Base-by-base conservation (phyloP, 2,888 invertebrate species). In the Ophioninae sp. region DNA sequence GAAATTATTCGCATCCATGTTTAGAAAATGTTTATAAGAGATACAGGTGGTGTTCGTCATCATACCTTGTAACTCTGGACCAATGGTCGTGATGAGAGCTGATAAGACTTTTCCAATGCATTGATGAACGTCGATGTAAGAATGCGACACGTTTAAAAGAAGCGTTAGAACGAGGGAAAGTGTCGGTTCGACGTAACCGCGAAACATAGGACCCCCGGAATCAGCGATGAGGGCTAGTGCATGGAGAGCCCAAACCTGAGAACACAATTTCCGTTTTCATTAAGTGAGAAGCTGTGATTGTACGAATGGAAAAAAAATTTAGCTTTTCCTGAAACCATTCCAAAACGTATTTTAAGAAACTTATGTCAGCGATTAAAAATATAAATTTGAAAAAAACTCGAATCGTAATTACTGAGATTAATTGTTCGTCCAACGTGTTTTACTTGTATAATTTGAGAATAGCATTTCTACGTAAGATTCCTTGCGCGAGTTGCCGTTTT, bases 181-280 rank as follows among this genome's bases (percentile, higher is more conserved):
- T 0, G 98, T 97, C 0, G 98, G 98, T 91, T 99, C 99, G 21
- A 99, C 99, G 93, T 98, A 99, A 39, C 98, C 96, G 30, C 99
- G 95, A 94, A 99, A 99, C 98, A 99, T 99, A 0, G 99, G 99
- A 0, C 99, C 99, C 0, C 99, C 99, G 0, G 99, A 99, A 93
- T 99, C 99, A 3, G 98, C 99, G 83, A 99, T 97, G 85, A 99
- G 95, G 0, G 98, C 97, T 37, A 99, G 93, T 0, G 99, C 99
- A 93, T 99, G 98, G 17, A 99, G 94, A 0, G 99, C 97, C 99
- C 99, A 99, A 50, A 98, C 97, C 96, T 97, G 89, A 8, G 85
- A 86, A 83, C 79, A 21, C 41, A 39, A 30, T 21, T 62, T 74
- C 62, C 13, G 23, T 44, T n/a, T 39, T 70, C 37, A 17, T 30